phyloP scores from a whole-genome alignment of 2,888 invertebrate genomes.

The Leucophora obtusa region DNA sequence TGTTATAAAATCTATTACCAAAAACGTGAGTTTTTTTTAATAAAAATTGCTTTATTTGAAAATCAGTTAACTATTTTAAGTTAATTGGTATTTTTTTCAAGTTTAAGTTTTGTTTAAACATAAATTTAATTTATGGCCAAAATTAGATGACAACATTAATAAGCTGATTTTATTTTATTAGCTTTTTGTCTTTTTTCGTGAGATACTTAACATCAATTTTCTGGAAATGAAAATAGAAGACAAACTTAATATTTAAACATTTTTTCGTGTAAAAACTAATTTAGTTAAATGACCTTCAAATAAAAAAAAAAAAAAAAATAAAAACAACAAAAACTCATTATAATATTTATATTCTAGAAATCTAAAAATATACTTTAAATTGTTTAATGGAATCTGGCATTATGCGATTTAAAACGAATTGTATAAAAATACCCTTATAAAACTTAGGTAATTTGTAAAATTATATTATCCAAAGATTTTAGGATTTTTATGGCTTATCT shows the following conservation, averaged over 20 bases:
- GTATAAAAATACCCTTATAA: no score
- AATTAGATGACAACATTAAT: constrained; percentile 16
- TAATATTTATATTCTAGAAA: no score
- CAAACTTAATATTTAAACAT: neutral
- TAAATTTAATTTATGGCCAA: neutral
- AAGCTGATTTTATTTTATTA: no score
- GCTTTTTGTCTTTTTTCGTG: neutral
- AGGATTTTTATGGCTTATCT: neutral
- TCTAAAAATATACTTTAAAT: no score
- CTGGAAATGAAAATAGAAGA: neutral
- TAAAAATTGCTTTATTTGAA: neutral
- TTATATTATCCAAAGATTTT: neutral
- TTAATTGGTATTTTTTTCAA: neutral
- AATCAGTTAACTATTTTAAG: neutral
- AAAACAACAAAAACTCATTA: no score
- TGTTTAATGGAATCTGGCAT: no score
- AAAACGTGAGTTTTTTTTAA: no score
- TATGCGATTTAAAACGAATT: no score
- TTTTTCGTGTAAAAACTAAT: neutral
- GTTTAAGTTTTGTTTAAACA: neutral
- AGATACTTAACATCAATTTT: neutral
- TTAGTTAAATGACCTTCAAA: neutral
- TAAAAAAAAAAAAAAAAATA: no score
- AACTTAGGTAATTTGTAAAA: neutral
- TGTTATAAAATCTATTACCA: neutral